phyloP scores from a whole-genome alignment of 2,797 vertebrate species.

The Phoebastria nigripes region DNA sequence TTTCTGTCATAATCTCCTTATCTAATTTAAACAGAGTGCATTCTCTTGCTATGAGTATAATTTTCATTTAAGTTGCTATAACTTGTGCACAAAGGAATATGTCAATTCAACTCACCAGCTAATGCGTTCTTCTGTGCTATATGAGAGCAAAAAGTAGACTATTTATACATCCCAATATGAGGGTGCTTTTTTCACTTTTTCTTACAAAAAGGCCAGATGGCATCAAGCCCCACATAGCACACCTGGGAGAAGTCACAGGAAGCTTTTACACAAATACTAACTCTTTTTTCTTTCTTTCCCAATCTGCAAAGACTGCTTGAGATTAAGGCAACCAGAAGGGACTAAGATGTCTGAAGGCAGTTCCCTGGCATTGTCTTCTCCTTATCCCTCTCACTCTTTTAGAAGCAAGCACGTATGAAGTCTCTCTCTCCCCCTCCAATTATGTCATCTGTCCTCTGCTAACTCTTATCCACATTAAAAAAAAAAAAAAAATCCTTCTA shows the following conservation, averaged over 20 bases:
- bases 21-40: slow-evolving; percentile 49
- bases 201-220: background rate
- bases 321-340: background rate
- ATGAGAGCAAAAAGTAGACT: background rate
- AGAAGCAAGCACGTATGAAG: background rate
- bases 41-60: slow-evolving; percentile 10
- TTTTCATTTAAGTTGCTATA: slow-evolving; percentile 42
- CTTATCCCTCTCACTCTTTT: background rate
- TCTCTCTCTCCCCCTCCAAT: slow-evolving; percentile 33
- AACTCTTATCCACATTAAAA: slow-evolving; percentile 45
- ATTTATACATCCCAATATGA: background rate
- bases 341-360: background rate
- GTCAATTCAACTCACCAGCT: background rate
- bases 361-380: background rate
- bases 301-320: background rate
- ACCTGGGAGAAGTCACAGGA: background rate
- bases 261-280: background rate
- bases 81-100: background rate
- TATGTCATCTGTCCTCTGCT: slow-evolving; percentile 63
- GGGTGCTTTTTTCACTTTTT: background rate
- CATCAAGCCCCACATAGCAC: background rate
- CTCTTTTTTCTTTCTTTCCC: background rate
- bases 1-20: slow-evolving; percentile 36
- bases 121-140: background rate
- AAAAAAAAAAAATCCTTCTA: background rate